Base-by-base conservation (phyloP, 1,140 invertebrate species). In the Aphis craccivora region DNA sequence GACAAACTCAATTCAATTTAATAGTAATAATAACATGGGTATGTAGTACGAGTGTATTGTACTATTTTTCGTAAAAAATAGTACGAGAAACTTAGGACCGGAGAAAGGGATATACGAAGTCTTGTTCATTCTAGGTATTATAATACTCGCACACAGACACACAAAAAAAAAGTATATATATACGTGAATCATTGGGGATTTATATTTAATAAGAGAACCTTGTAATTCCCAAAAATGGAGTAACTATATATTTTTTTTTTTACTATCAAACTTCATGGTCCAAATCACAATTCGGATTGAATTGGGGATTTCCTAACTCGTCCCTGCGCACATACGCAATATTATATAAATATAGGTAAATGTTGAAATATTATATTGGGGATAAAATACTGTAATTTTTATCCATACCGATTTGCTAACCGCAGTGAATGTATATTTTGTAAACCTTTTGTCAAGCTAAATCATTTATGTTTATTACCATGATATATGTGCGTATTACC, bases 141-240 rank as follows among this genome's bases (percentile, higher is more conserved):
- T 76, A 76, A 76, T 76, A 76, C 60, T 4, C 11, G 4, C 30
- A n/a, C 60, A 67, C 30, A n/a, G 9, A 76, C 14, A 20, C 14
- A 76, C n/a, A 76, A 76, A n/a, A 76, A n/a, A n/a, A 76, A n/a
- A 76, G 18, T 48, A 48, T 48, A 48, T 4, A 86, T 86, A 45
- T n/a, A 86, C 83, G 43, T 18, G 43, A 87, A 87, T 43, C 25
- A 22, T 87, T 37, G 84, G 84, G 84, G 84, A 88, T 88, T 88
- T 88, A 40, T 51, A 88, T 88, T 88, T 88, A 22, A 88, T 88
- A 35, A 48, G 45, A 88, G 14, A n/a, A 88, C 30, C 7, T 51
- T 88, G 45, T 88, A 48, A 87, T 48, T 4, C 30, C 30, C 30
- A 18, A 88, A 88, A 88, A 48, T n/a, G 25, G 14, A 30, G n/a